Conservation (phyloP, 2,797 vertebrate genomes). For the Phrynocephalus guinanensis region DNA sequence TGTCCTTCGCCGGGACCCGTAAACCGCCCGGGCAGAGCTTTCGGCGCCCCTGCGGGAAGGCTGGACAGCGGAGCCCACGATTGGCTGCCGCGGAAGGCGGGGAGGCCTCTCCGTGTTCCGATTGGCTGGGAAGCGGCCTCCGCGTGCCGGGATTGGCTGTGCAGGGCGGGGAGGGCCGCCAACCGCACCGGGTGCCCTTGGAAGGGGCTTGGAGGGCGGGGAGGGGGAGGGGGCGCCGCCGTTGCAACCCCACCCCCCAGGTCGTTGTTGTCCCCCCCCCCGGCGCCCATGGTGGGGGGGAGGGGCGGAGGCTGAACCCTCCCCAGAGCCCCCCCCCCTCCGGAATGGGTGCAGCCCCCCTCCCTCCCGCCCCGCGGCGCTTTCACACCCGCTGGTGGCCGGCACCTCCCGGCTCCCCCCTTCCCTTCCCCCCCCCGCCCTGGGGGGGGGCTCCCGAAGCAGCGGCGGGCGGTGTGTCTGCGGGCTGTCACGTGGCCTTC, state of each 20-base stretch:
- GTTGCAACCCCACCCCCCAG: no score
- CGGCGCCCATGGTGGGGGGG: no score
- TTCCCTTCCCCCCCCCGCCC: no score
- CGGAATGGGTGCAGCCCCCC: no score
- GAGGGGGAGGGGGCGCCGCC: neutral
- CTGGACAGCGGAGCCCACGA: neutral
- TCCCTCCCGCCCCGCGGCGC: no score
- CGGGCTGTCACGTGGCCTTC: no score
- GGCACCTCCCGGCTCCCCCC: no score
- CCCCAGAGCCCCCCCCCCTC: no score
- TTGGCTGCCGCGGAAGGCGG: neutral
- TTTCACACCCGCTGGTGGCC: no score
- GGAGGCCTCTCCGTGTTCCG: neutral
- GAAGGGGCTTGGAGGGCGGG: neutral
- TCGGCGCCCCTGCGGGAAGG: neutral
- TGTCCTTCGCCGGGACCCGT: neutral
- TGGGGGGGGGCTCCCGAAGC: neutral
- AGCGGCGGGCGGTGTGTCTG: neutral
- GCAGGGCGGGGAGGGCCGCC: neutral
- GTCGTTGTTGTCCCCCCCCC: no score
- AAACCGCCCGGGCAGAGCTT: neutral
- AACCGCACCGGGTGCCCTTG: neutral
- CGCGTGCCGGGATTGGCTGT: neutral
- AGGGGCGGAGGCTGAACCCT: no score
- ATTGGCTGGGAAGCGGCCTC: neutral